A percentile compares a stretch with the other conserved stretches of the same genome.
These are phyloP conservation scores for Melanotaenia boesemani DNA, from an alignment of 2,797 vertebrate genomes.

Conservation along the genomic window DNA sequence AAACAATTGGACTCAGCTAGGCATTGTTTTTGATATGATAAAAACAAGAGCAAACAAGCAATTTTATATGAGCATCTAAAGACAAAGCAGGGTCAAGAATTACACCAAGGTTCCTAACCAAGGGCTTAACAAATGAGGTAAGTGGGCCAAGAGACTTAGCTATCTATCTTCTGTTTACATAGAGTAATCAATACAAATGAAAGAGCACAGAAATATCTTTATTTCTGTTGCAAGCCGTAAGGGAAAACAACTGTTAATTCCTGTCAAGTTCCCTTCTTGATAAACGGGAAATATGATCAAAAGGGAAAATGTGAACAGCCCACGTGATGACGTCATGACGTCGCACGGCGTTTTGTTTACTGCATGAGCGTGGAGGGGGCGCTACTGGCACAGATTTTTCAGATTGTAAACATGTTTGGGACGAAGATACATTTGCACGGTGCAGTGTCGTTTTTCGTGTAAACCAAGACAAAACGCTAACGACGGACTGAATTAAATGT, in stretches of 20 bases:
- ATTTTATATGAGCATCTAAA: too few relatives aligned
- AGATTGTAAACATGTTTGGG: slow-evolving; percentile 30
- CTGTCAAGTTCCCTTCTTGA: not conserved
- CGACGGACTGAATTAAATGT: not conserved
- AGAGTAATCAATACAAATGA: too few relatives aligned
- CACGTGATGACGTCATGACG: slow-evolving; percentile 57
- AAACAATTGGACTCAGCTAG: too few relatives aligned
- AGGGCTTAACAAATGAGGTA: too few relatives aligned
- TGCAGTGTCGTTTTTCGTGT: not conserved
- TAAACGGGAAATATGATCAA: not conserved
- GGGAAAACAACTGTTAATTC: not conserved
- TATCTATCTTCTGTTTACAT: too few relatives aligned
- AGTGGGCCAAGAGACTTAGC: too few relatives aligned
- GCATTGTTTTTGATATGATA: too few relatives aligned
- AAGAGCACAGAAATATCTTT: not conserved
- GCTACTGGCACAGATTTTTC: slow-evolving; percentile 27
- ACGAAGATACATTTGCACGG: not conserved
- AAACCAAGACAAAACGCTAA: not conserved
- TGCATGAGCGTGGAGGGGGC: slow-evolving; percentile 36
- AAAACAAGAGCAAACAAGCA: too few relatives aligned
- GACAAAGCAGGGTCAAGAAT: too few relatives aligned
- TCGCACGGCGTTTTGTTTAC: slow-evolving; percentile 69
- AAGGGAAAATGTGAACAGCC: not conserved
- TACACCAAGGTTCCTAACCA: too few relatives aligned
- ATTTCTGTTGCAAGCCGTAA: not conserved